Evolutionary conservation across 2,797 vertebrate species (phyloP).

Genomic region (Helarctos malayanus): DNA sequence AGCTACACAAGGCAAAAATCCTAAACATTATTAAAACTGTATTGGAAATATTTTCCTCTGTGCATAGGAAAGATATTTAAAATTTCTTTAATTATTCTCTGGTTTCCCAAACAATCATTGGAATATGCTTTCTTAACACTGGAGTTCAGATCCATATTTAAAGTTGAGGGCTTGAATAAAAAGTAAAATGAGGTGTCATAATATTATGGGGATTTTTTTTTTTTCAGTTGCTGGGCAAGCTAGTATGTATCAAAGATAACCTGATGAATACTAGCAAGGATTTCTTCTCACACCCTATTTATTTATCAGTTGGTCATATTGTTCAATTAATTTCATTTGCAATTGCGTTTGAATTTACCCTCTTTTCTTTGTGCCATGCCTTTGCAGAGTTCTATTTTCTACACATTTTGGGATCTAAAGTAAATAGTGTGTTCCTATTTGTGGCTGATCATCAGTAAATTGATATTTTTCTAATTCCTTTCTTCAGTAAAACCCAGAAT

Average conservation of each 20-base stretch:
- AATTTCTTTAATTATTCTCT: conserved; percentile 40
- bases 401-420: not conserved
- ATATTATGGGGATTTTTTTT: not conserved
- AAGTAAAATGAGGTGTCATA: not conserved
- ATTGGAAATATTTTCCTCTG: not conserved
- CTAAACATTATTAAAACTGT: not conserved
- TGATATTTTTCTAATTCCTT: conserved; percentile 33
- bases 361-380: not conserved
- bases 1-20: not conserved
- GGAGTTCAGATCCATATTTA: conserved; percentile 7
- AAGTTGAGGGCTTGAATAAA: not conserved
- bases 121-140: not conserved
- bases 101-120: conserved; percentile 5
- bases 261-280: not conserved
- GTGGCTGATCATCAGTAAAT: conserved; percentile 25
- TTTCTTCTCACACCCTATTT: not conserved
- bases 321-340: not conserved
- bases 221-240: not conserved
- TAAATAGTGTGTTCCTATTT: conserved; percentile 4
- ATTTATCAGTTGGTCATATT: not conserved
- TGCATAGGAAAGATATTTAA: conserved; percentile 1
- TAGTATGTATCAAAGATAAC: not conserved
- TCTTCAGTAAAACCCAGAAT: not conserved
- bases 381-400: conserved; percentile 19
- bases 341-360: not conserved